Evolutionary conservation across 2,797 vertebrate genomes (phyloP), one percentile per base, ranked within the genome.

Genomic region (Pelodytes ibericus): DNA sequence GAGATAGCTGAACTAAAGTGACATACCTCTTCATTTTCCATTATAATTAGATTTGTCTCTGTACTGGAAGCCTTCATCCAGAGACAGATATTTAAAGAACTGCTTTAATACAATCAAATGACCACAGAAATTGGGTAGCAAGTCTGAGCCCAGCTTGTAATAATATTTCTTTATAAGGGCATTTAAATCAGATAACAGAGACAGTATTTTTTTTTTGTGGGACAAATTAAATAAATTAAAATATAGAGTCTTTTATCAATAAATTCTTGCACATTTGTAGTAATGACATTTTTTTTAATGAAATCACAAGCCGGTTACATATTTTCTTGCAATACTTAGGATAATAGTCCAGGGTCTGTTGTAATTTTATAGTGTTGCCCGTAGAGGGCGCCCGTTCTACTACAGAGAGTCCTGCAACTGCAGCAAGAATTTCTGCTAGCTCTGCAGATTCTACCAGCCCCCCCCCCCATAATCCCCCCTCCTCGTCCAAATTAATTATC

Each of bases 381-480:
- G 11, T 57, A 69, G 77, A 62, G 71, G 49, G 13, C 41, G 18
- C 10, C 39, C 44, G 70, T 26, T 1, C 30, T 1, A 60, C 56
- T 78, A 36, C 27, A 78, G 62, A 72, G 53, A 74, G 69, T 64
- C 57, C 57, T 41, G 75, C 30, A 72, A 78, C 61, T 78, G 77
- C 77, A 73, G 77, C 64, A 73, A 74, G 77, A 79, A 27, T 62
- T 72, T 63, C 29, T 71, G 70, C 56, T 72, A 79, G 75, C 33
- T 71, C 78, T 74, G 72, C 72, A 76, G 53, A 62, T 73, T 62
- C 63, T 6, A 30, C n/a, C 41, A n/a, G 8, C 57, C 61, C 62
- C 63, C 67, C 31, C 67, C 31, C 20, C 47, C 29, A 22, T 3
- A 13, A 47, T 72, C 77, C 61, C 67, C 61, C 71, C 22, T 44